Percentiles rank a stretch among this genome's conserved stretches.
phyloP scores from a whole-genome alignment of 2,888 invertebrate genomes.

The Plebejus anna region DNA sequence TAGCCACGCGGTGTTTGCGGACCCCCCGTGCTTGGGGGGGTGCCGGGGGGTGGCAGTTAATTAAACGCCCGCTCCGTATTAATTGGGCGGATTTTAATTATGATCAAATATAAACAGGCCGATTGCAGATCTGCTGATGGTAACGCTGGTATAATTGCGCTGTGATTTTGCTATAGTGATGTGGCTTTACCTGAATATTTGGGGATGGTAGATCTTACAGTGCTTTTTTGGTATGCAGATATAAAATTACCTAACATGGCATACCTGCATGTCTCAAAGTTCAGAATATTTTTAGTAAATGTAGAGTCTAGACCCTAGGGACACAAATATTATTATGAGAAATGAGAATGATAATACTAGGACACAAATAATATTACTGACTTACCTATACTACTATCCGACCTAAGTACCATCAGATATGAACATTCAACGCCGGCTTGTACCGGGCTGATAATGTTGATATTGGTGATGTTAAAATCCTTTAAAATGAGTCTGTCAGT shows the following conservation, averaged over 20 bases:
- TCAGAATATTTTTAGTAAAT: neutral
- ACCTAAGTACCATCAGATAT: neutral
- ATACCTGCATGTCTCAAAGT: neutral
- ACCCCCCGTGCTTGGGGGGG: neutral
- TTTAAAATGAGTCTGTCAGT: constrained; percentile 22
- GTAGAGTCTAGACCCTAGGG: no score
- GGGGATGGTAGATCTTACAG: neutral
- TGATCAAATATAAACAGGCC: constrained; percentile 51
- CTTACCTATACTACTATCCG: no score
- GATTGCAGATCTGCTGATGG: constrained; percentile 31
- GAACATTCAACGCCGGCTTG: neutral
- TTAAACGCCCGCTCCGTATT: constrained; percentile 53
- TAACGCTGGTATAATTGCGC: neutral
- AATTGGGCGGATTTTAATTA: constrained; percentile 67
- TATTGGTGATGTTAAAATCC: neutral
- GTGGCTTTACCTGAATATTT: neutral
- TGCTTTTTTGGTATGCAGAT: neutral
- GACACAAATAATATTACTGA: no score
- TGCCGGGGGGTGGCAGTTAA: constrained; percentile 41
- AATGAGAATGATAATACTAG: no score
- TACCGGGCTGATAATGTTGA: neutral
- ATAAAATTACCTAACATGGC: neutral
- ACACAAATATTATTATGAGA: no score
- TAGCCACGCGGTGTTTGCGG: neutral
- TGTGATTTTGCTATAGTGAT: neutral